phyloP scores from a whole-genome alignment of 1,140 invertebrate species.

The Pollicipes pollicipes region DNA sequence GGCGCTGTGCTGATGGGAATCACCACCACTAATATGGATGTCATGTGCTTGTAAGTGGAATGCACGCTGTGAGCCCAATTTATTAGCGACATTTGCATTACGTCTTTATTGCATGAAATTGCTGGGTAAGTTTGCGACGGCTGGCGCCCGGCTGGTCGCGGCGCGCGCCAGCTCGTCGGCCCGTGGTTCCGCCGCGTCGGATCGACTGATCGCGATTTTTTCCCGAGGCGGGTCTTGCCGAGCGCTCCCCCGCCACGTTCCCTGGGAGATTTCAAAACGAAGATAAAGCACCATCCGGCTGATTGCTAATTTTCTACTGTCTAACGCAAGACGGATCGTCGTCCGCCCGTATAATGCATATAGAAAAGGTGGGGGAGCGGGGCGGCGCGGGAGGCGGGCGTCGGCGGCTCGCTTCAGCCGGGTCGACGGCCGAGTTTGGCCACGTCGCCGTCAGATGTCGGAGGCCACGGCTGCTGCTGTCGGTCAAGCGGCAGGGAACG shows the following conservation, averaged over 20 bases:
- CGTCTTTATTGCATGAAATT: not conserved
- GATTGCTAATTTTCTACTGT: slow-evolving; percentile 2
- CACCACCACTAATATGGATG: not conserved
- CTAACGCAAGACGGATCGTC: not conserved
- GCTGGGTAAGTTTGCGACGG: not conserved
- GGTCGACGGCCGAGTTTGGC: no score
- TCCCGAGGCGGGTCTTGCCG: not conserved
- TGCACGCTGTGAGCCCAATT: not conserved
- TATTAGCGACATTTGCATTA: slow-evolving; percentile 2
- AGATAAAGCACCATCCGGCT: not conserved
- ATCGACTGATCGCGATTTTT: not conserved
- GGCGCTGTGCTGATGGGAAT: not conserved
- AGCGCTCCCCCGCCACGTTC: not conserved
- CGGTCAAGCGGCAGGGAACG: no score
- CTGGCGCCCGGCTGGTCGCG: no score
- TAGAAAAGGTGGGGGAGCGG: not conserved
- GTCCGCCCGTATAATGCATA: not conserved
- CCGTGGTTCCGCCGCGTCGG: no score
- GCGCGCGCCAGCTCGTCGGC: no score
- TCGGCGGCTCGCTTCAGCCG: no score
- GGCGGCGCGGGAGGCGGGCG: no score
- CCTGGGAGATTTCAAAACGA: not conserved
- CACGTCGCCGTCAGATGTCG: no score
- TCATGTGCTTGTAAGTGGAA: not conserved
- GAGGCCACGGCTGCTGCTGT: no score